Evolutionary conservation across 2,797 vertebrate species (phyloP).

Genomic region (Pipistrellus kuhlii): DNA sequence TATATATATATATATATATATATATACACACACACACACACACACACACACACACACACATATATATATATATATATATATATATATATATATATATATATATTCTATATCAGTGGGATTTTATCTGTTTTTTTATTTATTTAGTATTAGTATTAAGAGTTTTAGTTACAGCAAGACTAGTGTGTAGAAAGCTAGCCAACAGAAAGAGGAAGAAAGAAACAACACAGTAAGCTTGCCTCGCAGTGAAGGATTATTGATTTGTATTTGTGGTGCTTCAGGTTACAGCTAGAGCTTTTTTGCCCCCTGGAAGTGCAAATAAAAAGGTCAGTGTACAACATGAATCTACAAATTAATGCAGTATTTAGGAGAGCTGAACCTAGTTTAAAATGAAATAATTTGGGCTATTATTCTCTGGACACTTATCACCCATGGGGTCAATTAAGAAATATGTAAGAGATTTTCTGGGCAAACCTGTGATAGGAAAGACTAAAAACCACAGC

Average conservation of each 20-base stretch:
- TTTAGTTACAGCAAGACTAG: background rate
- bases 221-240: background rate
- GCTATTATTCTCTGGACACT: background rate
- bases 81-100: background rate
- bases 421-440: background rate
- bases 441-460: background rate
- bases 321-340: background rate
- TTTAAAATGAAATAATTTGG: conserved; percentile 14
- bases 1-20: background rate
- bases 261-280: background rate
- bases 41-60: too few relatives aligned
- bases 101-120: background rate
- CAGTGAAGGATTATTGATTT: background rate
- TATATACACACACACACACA: too few relatives aligned
- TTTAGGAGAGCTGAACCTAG: background rate
- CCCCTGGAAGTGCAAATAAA: conserved; percentile 16
- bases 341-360: background rate
- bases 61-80: background rate
- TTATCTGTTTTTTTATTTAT: background rate
- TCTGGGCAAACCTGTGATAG: background rate
- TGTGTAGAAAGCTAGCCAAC: background rate
- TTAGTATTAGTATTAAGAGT: background rate
- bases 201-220: background rate
- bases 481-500: background rate
- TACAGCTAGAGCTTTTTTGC: background rate